Conservation (phyloP, 1,140 invertebrate genomes). For the Trigoniulus corallinus region DNA sequence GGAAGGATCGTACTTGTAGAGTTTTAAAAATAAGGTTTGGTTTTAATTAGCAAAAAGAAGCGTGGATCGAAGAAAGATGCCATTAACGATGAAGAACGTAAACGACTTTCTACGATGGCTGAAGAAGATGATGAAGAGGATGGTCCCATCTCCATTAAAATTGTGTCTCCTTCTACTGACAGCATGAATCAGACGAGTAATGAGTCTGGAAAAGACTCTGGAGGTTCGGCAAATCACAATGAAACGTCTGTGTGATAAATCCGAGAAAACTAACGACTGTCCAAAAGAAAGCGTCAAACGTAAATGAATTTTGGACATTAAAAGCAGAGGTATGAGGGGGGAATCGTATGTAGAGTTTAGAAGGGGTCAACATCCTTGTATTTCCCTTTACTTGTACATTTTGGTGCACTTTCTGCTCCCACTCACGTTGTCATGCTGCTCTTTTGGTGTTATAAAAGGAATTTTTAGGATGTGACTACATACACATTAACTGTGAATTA, state of each 20-base stretch:
- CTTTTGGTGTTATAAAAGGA: too few relatives aligned
- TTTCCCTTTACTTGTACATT: too few relatives aligned
- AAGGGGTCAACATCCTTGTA: too few relatives aligned
- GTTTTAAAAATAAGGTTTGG: slow-evolving; percentile 10
- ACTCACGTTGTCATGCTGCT: too few relatives aligned
- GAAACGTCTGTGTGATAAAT: slow-evolving; percentile 13
- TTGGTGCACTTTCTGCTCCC: too few relatives aligned
- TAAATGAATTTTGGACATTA: too few relatives aligned
- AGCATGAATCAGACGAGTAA: slow-evolving; percentile 11
- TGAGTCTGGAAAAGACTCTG: slow-evolving; percentile 11
- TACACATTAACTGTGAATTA: too few relatives aligned
- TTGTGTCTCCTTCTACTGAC: slow-evolving; percentile 21
- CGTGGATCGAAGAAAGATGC: slow-evolving; percentile 36
- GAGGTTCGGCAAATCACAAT: slow-evolving; percentile 10
- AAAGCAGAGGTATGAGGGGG: too few relatives aligned
- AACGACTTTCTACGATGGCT: slow-evolving; percentile 37
- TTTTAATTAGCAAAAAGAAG: slow-evolving; percentile 24
- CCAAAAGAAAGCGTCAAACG: too few relatives aligned
- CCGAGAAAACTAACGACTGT: too few relatives aligned
- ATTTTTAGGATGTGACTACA: too few relatives aligned
- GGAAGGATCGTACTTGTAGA: slow-evolving; percentile 16
- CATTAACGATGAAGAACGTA: slow-evolving; percentile 33
- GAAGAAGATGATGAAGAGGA: slow-evolving; percentile 40
- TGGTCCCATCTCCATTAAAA: slow-evolving; percentile 39
- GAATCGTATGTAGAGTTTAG: too few relatives aligned